Base-by-base conservation (phyloP, 2,797 vertebrate species). In the Heteromormyrus szaboi region DNA sequence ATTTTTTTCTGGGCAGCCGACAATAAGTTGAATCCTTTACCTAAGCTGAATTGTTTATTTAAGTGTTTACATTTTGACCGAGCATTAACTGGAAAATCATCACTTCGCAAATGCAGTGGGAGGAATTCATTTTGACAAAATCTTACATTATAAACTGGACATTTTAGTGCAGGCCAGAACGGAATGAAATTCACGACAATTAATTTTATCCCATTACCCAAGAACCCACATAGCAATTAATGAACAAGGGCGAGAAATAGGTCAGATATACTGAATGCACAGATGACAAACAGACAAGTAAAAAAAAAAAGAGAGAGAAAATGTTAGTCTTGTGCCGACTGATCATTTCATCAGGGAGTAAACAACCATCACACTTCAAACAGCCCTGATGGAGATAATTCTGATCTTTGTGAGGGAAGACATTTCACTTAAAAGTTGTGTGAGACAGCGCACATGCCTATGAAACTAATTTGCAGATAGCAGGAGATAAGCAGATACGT, bases 321-420 rank as follows among this genome's bases (percentile, higher is more conserved):
- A 84, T 84, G 62, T 68, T 90, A 89, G 29, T 12, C 68, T 88
- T 83, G 14, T 11, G 87, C 81, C 33, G 37, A 90, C 81, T 90
- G 9, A 48, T 90, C 68, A 54, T 89, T 87, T 90, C 56, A 91
- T 91, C 89, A 90, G 85, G 8, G 86, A 85, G 37, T 87, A 88
- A 90, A 91, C 90, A 89, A 89, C 89, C 87, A 11, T 7, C 44
- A 37, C 51, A 88, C 90, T 87, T 89, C 87, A 89, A 90, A 92
- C 54, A 29, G 19, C 41, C 85, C 83, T 41, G 86, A 88, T 68
- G 46, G 54, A 87, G 88, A 90, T 90, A 25, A 86, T 87, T 65
- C 33, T 6, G 79, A 90, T 90, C 88, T 62, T 89, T 86, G 33
- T 76, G 29, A 89, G 65, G 50, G 83, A 89, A 79, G 76, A 90